phyloP scores from a whole-genome alignment of 2,113 vertebrate species.

The Phyllostomus hastatus region DNA sequence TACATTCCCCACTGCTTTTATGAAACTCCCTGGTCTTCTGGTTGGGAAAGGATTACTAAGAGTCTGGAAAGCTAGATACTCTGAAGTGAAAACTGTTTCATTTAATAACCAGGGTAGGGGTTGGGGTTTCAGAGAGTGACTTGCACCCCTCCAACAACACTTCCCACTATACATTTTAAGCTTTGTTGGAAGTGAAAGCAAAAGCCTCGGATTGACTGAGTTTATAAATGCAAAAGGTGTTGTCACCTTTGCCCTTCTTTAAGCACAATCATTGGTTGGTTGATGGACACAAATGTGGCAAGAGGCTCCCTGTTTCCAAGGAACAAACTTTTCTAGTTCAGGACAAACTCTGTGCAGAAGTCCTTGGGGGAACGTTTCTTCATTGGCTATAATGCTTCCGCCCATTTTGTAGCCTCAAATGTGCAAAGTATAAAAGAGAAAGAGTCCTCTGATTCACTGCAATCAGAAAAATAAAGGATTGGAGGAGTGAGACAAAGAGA shows the following conservation, averaged over 20 bases:
- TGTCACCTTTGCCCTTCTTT: constrained; percentile 52
- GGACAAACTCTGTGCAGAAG: not conserved
- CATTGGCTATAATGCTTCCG: not conserved
- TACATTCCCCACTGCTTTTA: not conserved
- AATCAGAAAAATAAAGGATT: not conserved
- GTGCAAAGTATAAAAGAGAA: not conserved
- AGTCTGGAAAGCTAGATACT: not conserved
- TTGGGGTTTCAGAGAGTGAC: not conserved
- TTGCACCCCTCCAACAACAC: not conserved
- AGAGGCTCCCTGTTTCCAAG: not conserved
- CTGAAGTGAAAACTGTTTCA: not conserved
- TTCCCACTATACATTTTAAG: not conserved
- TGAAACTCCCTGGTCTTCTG: not conserved
- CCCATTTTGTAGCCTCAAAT: not conserved
- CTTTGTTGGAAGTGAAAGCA: constrained; percentile 30
- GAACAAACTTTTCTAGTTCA: not conserved
- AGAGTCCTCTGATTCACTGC: not conserved
- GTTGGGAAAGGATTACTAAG: not conserved
- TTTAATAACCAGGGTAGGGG: not conserved
- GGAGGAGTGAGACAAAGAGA: not conserved
- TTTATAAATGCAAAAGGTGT: not conserved
- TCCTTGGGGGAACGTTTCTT: not conserved
- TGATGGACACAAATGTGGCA: constrained; percentile 7
- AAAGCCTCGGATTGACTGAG: not conserved
- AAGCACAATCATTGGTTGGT: constrained; percentile 21